Percentiles rank a stretch among this genome's conserved stretches.
phyloP scores from a whole-genome alignment of 2,888 invertebrate genomes.

The Heliconius hortense region DNA sequence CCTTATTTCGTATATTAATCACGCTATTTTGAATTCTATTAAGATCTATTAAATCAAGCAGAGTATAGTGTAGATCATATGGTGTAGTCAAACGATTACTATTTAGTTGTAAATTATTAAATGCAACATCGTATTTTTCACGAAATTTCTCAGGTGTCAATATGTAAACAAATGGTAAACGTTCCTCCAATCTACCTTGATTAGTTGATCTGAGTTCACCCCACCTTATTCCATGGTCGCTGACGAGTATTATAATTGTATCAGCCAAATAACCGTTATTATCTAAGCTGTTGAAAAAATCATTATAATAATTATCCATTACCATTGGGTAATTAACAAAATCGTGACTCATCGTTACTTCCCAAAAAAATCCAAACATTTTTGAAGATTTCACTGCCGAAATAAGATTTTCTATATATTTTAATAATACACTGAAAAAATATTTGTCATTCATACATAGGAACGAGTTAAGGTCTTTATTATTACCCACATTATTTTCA shows the following conservation, averaged over 20 bases:
- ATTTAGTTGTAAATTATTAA: slow-evolving; percentile 84
- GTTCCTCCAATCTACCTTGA: slow-evolving; percentile 91
- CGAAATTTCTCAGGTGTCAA: slow-evolving; percentile 87
- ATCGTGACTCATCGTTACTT: slow-evolving; percentile 90
- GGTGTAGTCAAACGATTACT: slow-evolving; percentile 85
- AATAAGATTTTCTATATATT: slow-evolving; percentile 85
- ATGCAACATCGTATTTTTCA: slow-evolving; percentile 80
- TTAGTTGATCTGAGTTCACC: slow-evolving; percentile 89
- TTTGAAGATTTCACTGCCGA: slow-evolving; percentile 76
- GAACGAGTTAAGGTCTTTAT: slow-evolving; percentile 80
- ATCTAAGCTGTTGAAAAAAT: slow-evolving; percentile 79
- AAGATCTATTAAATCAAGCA: slow-evolving; percentile 84
- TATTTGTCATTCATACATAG: slow-evolving; percentile 85
- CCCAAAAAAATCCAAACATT: slow-evolving; percentile 92
- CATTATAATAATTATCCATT: slow-evolving; percentile 84
- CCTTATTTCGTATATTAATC: slow-evolving; percentile 52
- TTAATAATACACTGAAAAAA: slow-evolving; percentile 85
- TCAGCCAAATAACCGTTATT: slow-evolving; percentile 78
- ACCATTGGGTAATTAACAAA: slow-evolving; percentile 86
- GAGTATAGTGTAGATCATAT: slow-evolving; percentile 89
- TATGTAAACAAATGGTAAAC: slow-evolving; percentile 89
- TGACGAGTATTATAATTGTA: slow-evolving; percentile 87
- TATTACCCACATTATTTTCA: slow-evolving; percentile 80
- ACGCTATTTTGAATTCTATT: slow-evolving; percentile 52
- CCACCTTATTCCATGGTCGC: slow-evolving; percentile 94